Conservation (phyloP, 1,140 invertebrate genomes). For the Muscidifurax raptorellus region DNA sequence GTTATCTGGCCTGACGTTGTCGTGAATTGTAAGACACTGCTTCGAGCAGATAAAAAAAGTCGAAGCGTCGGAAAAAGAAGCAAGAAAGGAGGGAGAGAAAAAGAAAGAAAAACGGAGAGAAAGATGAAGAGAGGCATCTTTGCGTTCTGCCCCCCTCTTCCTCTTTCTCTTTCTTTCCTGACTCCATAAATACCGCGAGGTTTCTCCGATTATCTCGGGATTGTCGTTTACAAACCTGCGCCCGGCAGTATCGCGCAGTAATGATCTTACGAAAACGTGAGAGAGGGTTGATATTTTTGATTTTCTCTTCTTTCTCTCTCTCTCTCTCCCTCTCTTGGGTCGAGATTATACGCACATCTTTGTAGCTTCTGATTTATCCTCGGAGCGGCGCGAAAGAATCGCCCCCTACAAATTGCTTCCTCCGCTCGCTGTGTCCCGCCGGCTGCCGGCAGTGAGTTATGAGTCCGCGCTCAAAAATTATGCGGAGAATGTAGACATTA, state of each 20-base stretch:
- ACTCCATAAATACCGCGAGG: constrained; percentile 61
- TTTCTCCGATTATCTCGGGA: constrained; percentile 61
- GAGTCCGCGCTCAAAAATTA: neutral
- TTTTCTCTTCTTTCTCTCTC: neutral
- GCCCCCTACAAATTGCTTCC: neutral
- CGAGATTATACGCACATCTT: constrained; percentile 14
- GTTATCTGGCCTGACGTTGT: constrained; percentile 67
- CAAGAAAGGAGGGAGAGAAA: constrained; percentile 42
- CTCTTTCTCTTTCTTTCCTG: constrained; percentile 48
- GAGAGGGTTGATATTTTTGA: constrained; percentile 19
- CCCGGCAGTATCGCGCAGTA: constrained; percentile 53
- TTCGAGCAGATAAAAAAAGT: constrained; percentile 61
- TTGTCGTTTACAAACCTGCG: constrained; percentile 62
- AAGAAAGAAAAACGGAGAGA: constrained; percentile 52
- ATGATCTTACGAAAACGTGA: constrained; percentile 52
- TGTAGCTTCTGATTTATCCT: constrained; percentile 29
- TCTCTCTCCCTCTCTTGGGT: neutral
- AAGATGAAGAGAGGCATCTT: constrained; percentile 21
- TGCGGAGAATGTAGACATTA: neutral
- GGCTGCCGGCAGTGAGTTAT: neutral
- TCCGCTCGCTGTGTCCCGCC: neutral
- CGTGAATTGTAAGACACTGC: constrained; percentile 69
- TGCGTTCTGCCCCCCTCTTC: neutral
- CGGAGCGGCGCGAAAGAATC: constrained; percentile 2
- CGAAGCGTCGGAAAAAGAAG: constrained; percentile 52